Percentiles rank a stretch among this genome's conserved stretches.
phyloP scores from a whole-genome alignment of 2,113 vertebrate species.

The Ochotona princeps region DNA sequence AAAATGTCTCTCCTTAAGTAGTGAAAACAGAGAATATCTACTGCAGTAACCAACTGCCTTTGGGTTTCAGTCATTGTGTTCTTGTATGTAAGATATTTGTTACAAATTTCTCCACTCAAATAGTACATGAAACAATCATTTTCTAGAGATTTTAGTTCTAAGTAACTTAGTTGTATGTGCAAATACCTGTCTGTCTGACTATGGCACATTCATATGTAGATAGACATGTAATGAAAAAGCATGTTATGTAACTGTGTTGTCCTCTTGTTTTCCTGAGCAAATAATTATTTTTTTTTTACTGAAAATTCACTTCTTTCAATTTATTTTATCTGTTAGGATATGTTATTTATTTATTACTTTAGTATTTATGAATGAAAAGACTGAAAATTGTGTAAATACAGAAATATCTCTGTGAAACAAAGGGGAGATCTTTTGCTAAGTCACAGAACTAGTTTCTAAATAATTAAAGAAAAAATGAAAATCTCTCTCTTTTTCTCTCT shows the following conservation, averaged over 20 bases:
- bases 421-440: background rate
- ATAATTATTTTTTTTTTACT: no score
- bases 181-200: background rate
- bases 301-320: background rate
- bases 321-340: background rate
- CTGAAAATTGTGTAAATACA: background rate
- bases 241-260: background rate
- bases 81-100: conserved; percentile 2
- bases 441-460: background rate
- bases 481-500: no score
- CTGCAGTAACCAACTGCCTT: conserved; percentile 55
- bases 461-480: background rate
- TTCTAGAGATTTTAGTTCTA: background rate
- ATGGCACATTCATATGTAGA: background rate
- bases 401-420: background rate
- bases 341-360: background rate
- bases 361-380: background rate
- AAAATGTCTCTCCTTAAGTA: conserved; percentile 75
- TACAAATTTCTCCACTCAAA: conserved; percentile 52
- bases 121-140: conserved; percentile 38
- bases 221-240: background rate
- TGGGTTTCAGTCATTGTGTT: conserved; percentile 45
- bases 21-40: conserved; percentile 71
- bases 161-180: background rate
- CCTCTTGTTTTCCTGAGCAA: background rate